Conservation (phyloP, 1,140 invertebrate genomes). For the Venustaconcha ellipsiformis region DNA sequence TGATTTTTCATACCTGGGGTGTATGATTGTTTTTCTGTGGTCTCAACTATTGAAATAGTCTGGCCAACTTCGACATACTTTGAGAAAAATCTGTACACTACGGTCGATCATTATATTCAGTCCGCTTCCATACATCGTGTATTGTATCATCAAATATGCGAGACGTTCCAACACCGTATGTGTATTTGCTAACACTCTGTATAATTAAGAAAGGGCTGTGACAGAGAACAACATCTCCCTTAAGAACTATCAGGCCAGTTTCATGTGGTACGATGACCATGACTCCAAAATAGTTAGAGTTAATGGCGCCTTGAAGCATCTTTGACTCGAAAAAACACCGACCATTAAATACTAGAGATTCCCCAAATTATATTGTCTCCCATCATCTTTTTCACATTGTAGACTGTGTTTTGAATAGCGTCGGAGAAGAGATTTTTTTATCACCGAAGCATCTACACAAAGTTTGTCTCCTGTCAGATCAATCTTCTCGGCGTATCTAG, state of each 20-base stretch:
- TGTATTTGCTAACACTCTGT: background rate
- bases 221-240: slow-evolving; percentile 25
- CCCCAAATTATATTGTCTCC: background rate
- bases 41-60: background rate
- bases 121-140: background rate
- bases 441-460: too few relatives aligned
- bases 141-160: background rate
- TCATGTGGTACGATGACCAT: slow-evolving; percentile 20
- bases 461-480: too few relatives aligned
- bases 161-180: slow-evolving; percentile 1
- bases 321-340: slow-evolving; percentile 6
- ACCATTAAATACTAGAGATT: slow-evolving; percentile 2
- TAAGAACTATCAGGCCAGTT: slow-evolving; percentile 18
- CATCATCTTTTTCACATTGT: too few relatives aligned
- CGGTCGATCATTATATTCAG: background rate
- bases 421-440: too few relatives aligned
- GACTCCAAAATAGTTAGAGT: background rate
- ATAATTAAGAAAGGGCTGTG: slow-evolving; percentile 15
- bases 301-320: slow-evolving; percentile 12
- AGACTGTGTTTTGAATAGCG: too few relatives aligned
- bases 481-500: too few relatives aligned
- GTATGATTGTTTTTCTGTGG: background rate
- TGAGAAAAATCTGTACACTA: background rate
- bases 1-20: background rate
- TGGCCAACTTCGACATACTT: slow-evolving; percentile 2